Evolutionary conservation across 2,888 invertebrate genomes (phyloP), one percentile per base, ranked within the genome.

Genomic region (Aphidius colemani): DNA sequence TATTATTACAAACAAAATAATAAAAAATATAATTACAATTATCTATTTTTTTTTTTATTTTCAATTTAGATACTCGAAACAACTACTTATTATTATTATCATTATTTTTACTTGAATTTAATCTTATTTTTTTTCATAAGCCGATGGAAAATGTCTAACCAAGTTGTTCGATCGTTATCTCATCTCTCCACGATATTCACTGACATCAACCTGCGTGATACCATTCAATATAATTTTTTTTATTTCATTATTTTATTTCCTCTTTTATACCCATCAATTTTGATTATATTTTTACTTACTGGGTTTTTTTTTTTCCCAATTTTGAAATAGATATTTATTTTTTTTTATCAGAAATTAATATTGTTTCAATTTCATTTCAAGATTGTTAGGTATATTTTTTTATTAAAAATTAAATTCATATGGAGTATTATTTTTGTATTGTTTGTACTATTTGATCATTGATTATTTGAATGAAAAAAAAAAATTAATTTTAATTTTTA

Each of bases 201-300:
- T 39, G 45, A 46, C 45, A 46, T 46, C 46, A 40, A 51, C 48
- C 50, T 57, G 45, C 63, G 44, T 59, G 59, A 64, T 59, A 55
- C 64, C 64, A 64, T 59, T 64, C 59, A 64, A 64, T 64, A 55
- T 64, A 18, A 45, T 45, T 44, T 45, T 46, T 44, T 56, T 50
- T 41, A 40, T 40, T 50, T 11, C 50, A 51, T 57, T 56, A 50
- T 56, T 44, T 56, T 51, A 39, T 56, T 63, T 53, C 41, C 41
- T 58, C 46, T 51, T 45, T 57, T 57, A 18, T 53, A 10, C 9
- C n/a, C 43, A 7, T 55, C 44, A 13, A 55, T 44, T 55, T 55
- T 55, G 8, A 8, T 43, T 43, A 44, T 55, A 10, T 55, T 55
- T 18, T 43, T 57, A 46, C 39, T 10, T n/a, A 39, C 30, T 56